Conservation (phyloP, 2,888 invertebrate genomes). For the Agrilus mali region DNA sequence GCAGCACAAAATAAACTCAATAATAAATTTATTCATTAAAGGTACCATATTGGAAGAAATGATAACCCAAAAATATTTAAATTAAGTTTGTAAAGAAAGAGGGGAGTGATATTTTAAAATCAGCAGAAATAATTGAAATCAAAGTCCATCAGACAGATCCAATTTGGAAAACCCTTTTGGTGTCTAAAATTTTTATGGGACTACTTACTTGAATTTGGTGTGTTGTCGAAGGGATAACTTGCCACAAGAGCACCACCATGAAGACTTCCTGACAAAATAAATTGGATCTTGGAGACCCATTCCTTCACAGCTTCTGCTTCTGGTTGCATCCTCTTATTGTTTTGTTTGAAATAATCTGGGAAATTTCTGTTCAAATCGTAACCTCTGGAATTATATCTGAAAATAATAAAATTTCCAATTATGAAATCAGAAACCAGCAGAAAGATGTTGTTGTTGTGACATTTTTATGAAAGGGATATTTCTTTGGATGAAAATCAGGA, state of each 20-base stretch:
- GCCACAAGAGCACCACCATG: slow-evolving; percentile 94
- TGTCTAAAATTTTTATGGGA: not conserved
- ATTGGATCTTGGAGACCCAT: slow-evolving; percentile 88
- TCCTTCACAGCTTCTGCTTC: slow-evolving; percentile 90
- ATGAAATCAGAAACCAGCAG: too few species aligned
- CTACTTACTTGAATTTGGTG: slow-evolving; percentile 80
- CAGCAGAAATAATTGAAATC: slow-evolving; percentile 1
- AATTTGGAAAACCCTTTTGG: not conserved
- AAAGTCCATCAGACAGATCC: too few species aligned
- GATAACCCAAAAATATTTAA: not conserved
- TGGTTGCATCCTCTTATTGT: slow-evolving; percentile 79
- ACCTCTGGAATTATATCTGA: slow-evolving; percentile 73
- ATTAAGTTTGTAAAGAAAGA: too few species aligned
- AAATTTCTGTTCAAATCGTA: slow-evolving; percentile 93
- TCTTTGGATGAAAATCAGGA: too few species aligned
- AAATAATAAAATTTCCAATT: slow-evolving; percentile 5
- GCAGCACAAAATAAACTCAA: slow-evolving; percentile 24
- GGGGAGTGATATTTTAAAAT: too few species aligned
- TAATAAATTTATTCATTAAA: not conserved
- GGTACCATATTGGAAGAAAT: not conserved
- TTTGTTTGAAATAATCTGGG: slow-evolving; percentile 86
- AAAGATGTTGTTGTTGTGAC: too few species aligned
- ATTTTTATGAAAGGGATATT: too few species aligned
- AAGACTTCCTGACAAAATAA: slow-evolving; percentile 85
- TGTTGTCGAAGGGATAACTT: slow-evolving; percentile 95